Evolutionary conservation across 1,140 invertebrate genomes (phyloP).

Genomic region (Diabrotica undecimpunctata): DNA sequence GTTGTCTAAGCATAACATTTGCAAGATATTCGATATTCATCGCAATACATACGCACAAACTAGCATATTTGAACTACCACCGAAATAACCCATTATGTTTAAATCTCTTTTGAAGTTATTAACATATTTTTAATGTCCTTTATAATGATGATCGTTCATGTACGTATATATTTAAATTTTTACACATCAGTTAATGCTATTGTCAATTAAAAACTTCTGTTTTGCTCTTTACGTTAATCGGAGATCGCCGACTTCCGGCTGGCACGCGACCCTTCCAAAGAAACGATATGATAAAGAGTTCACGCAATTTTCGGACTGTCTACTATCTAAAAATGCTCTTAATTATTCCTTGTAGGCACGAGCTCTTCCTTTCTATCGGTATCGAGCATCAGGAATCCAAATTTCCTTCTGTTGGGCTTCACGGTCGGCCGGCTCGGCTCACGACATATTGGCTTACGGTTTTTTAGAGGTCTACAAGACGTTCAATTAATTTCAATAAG

Average conservation of each 20-base stretch:
- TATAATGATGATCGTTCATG: no score
- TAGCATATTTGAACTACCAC: no score
- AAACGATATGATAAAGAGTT: not conserved
- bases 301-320: not conserved
- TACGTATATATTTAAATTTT: no score
- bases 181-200: no score
- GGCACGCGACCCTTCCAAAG: not conserved
- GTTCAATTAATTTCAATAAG: constrained; percentile 20
- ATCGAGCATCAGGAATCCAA: not conserved
- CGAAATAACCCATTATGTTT: no score
- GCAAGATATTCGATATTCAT: no score
- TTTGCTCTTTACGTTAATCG: no score
- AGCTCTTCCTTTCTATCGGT: not conserved
- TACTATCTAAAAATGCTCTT: not conserved
- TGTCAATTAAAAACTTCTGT: no score
- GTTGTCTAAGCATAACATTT: no score
- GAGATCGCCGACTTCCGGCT: not conserved
- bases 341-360: constrained; percentile 1
- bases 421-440: constrained; percentile 19
- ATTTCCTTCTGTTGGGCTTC: constrained; percentile 6
- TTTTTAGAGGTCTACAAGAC: constrained; percentile 14
- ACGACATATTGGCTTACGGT: constrained; percentile 34
- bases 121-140: no score
- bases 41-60: no score
- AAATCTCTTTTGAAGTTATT: no score